A percentile compares a stretch with the other conserved stretches of the same genome.
Conservation (phyloP, 2,888 invertebrate species). For the Suillia variegata region DNA sequence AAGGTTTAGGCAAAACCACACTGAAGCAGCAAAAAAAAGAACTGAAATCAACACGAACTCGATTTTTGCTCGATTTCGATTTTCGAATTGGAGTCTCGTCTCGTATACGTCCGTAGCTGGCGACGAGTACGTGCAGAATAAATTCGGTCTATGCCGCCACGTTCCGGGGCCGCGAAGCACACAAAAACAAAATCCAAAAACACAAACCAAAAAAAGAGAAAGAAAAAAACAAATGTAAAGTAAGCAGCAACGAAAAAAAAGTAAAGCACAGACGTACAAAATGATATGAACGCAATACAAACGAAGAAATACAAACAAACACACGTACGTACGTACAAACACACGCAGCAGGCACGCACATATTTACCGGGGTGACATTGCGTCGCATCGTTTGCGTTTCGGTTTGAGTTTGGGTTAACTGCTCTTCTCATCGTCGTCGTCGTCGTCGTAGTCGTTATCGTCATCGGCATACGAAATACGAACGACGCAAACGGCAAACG, state of each 20-base stretch:
- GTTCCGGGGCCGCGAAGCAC: conserved; percentile 62
- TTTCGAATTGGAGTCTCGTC: too few species aligned
- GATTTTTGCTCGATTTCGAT: too few species aligned
- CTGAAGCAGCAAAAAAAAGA: conserved; percentile 20
- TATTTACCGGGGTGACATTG: conserved; percentile 51
- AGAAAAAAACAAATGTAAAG: conserved; percentile 12
- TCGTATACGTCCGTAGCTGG: conserved; percentile 58
- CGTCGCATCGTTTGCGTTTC: too few species aligned
- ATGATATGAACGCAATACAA: too few species aligned
- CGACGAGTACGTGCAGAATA: conserved; percentile 62
- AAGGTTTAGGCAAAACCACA: conserved; percentile 10
- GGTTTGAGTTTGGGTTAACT: too few species aligned
- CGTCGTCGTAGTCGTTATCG: too few species aligned
- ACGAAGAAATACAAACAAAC: conserved; percentile 24
- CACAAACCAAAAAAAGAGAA: conserved; percentile 4
- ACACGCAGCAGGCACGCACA: conserved; percentile 23
- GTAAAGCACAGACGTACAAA: too few species aligned
- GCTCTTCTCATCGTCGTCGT: too few species aligned
- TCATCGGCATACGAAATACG: conserved; percentile 44
- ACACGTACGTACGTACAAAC: conserved; percentile 26
- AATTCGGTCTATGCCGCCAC: conserved; percentile 59
- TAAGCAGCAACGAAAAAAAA: too few species aligned
- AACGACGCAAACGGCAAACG: conserved; percentile 1
- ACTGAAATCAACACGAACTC: conserved; percentile 21
- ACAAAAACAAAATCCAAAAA: conserved; percentile 55